Conservation (phyloP, 2,797 vertebrate species). For the Dendrocincla tyrannina region DNA sequence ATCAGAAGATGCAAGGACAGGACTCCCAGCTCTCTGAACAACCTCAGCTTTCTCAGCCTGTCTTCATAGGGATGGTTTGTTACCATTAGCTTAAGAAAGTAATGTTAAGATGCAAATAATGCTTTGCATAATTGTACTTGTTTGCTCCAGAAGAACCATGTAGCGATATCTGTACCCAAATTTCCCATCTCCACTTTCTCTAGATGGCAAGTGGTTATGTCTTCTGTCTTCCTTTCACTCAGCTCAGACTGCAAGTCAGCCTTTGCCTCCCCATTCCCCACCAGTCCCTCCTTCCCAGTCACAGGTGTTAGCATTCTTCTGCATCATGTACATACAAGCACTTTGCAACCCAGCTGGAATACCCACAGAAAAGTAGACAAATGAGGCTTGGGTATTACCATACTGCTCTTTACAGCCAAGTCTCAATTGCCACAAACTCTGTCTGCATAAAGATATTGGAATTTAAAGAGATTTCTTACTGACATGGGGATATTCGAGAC, state of each 20-base stretch:
- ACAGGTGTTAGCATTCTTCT: not conserved
- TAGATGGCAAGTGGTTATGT: not conserved
- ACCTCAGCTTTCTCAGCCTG: not conserved
- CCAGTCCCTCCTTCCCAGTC: not conserved
- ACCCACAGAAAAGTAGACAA: not conserved
- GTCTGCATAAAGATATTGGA: not conserved
- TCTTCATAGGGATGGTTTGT: not conserved
- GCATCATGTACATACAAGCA: not conserved
- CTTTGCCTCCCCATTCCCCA: not conserved
- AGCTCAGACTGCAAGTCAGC: not conserved
- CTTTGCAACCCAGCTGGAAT: not conserved
- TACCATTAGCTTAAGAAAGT: not conserved
- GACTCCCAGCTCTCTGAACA: not conserved
- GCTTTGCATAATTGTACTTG: not conserved
- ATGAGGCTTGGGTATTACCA: not conserved
- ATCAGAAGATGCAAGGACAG: not conserved
- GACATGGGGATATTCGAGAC: not conserved
- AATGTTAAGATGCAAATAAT: not conserved
- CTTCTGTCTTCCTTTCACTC: not conserved
- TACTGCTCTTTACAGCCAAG: not conserved
- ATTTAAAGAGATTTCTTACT: not conserved
- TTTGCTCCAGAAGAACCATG: not conserved
- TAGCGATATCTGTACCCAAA: not conserved
- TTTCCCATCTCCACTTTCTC: not conserved
- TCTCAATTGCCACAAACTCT: not conserved